Percentiles rank a stretch among this genome's conserved stretches.
These are phyloP conservation scores for Butastur rufipennis DNA, from an alignment of 2,113 vertebrate genomes.

Conservation along the genomic window DNA sequence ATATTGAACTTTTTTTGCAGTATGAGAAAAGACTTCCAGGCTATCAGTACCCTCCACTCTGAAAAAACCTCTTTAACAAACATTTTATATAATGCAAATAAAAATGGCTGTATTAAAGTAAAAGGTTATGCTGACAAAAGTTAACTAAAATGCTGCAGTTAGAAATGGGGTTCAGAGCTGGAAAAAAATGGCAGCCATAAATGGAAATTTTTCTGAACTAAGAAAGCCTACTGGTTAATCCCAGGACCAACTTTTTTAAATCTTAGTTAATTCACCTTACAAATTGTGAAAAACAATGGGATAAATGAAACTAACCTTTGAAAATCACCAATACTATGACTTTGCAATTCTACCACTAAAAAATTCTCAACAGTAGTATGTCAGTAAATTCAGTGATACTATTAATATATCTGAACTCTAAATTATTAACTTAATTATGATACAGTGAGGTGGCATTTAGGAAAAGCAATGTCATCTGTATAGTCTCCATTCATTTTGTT, in stretches of 20 bases:
- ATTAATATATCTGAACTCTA: not conserved
- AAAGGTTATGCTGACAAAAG: not conserved
- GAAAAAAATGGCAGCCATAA: not conserved
- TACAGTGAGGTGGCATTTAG: not conserved
- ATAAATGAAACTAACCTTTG: not conserved
- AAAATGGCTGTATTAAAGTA: not conserved
- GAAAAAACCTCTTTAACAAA: not conserved
- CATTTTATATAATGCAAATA: not conserved
- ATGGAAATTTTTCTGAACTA: not conserved
- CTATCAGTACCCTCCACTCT: not conserved
- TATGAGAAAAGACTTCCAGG: not conserved
- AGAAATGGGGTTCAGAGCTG: not conserved
- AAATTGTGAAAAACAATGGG: not conserved
- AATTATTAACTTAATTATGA: not conserved
- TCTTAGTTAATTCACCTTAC: not conserved
- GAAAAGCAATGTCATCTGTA: not conserved
- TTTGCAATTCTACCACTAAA: not conserved
- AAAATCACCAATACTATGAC: not conserved
- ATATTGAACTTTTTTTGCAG: not conserved
- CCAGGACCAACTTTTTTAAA: not conserved
- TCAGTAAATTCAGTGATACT: not conserved
- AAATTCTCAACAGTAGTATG: not conserved
- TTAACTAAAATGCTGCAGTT: not conserved
- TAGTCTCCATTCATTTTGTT: not conserved
- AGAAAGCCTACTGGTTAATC: not conserved